Conservation (phyloP, 1,140 invertebrate genomes). For the Probaryconus sp. region DNA sequence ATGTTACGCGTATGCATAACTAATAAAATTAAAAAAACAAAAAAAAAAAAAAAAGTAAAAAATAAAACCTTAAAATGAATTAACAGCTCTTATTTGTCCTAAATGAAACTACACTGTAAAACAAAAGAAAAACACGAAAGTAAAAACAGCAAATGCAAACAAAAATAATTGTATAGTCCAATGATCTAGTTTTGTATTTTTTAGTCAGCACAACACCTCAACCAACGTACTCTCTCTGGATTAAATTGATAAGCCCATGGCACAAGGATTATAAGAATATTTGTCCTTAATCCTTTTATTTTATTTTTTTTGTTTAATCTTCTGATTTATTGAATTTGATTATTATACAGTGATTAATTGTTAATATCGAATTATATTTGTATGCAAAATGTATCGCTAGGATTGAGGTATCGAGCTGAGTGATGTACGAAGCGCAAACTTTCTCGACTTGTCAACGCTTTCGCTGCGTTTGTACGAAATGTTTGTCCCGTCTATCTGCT, state of each 20-base stretch:
- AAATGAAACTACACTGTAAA: constrained; percentile 29
- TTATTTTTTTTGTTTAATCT: no score
- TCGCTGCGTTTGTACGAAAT: constrained; percentile 38
- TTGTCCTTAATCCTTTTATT: no score
- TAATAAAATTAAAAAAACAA: no score
- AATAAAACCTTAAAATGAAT: no score
- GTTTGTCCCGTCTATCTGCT: constrained; percentile 35
- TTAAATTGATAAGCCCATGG: constrained; percentile 47
- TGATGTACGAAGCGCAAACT: constrained; percentile 28
- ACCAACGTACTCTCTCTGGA: constrained; percentile 8
- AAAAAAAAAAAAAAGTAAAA: no score
- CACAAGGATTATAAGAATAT: constrained; percentile 36
- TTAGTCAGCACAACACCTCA: constrained; percentile 3
- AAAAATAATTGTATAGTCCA: constrained; percentile 24
- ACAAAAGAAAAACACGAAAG: constrained; percentile 43
- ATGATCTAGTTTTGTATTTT: constrained; percentile 20
- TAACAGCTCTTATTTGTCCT: constrained; percentile 13
- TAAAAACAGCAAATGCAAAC: constrained; percentile 40
- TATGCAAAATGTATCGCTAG: not conserved
- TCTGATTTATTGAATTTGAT: not conserved
- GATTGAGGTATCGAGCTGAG: constrained; percentile 17
- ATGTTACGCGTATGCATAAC: no score
- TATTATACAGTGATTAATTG: not conserved
- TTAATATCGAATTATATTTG: not conserved
- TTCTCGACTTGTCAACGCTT: constrained; percentile 30